Conservation (phyloP, 1,140 invertebrate species). For the Drosophila pachea region DNA sequence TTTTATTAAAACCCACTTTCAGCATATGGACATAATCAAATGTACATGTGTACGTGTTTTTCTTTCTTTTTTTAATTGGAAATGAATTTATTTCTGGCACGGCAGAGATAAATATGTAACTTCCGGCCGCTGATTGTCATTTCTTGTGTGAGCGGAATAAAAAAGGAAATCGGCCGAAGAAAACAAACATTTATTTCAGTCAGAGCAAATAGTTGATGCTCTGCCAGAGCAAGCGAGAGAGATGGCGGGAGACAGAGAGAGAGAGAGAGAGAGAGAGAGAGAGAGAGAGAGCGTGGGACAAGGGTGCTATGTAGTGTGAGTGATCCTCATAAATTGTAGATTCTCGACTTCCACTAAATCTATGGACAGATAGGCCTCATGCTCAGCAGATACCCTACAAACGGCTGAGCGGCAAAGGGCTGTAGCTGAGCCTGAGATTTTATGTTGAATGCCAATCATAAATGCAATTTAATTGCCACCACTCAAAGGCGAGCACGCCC, state of each 20-base stretch:
- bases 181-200: background rate
- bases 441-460: slow-evolving; percentile 61
- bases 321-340: too few species aligned
- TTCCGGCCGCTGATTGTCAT: background rate
- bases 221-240: background rate
- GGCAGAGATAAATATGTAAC: slow-evolving; percentile 18
- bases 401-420: slow-evolving; percentile 20
- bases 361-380: background rate
- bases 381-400: background rate
- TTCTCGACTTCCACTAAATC: background rate
- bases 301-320: too few species aligned
- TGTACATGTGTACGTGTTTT: slow-evolving; percentile 27
- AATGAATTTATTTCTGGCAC: slow-evolving; percentile 52
- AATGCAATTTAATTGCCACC: slow-evolving; percentile 69
- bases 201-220: background rate
- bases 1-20: slow-evolving; percentile 33
- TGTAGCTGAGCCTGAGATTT: slow-evolving; percentile 43
- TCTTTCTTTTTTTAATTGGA: slow-evolving; percentile 52
- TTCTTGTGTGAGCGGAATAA: background rate
- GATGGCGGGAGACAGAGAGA: background rate
- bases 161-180: background rate
- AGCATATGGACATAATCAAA: slow-evolving; percentile 57
- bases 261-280: background rate
- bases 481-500: background rate
- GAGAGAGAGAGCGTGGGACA: background rate